Base-by-base conservation (phyloP, 37 sponge, comb jelly and placozoan genomes). In the Chondrilla cf. caribensis region DNA sequence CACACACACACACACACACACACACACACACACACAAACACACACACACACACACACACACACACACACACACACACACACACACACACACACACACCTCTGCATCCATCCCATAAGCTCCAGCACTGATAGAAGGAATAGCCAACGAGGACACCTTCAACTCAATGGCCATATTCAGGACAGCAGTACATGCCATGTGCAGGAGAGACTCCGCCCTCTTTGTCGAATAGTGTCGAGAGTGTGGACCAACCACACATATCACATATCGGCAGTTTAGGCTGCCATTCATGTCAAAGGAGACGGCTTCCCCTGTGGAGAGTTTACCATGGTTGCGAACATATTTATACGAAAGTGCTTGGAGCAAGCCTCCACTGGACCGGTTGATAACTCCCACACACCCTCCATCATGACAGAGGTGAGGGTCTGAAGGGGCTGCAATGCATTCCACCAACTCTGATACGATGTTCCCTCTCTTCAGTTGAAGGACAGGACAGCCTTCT, bases 211-310 rank as follows among this genome's bases (percentile, higher is more conserved):
- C 19, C 5, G 37, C 70, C 32, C 36, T 33, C 2, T 68, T 37
- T 28, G 6, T 19, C 4, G 36, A 3, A 29, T 68, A 3, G 4
- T 33, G 33, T 21, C 37, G 36, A 11, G 70, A 28, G 70, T 68
- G 36, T 9, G 70, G 70, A 1, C 70, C 70, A 28, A 68, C 70
- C 37, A 68, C 70, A 68, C 70, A 68, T 21, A 68, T 68, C 35
- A 68, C 37, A 29, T 68, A 29, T 19, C 32, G 26, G 33, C 70
- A 68, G 4, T 7, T 68, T 19, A 68, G 70, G 8, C 37, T 28
- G 4, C 70, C 70, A 28, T 28, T 37, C 19, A 33, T 37, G 1
- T 33, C 70, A 68, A 68, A 68, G 33, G 70, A 31, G 33, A 11
- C 70, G 4, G 70, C 37, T 28, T 3, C 32, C 1, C 6, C 32